Conservation (phyloP, 2,888 invertebrate species). For the Dicranocentrus wangi region DNA sequence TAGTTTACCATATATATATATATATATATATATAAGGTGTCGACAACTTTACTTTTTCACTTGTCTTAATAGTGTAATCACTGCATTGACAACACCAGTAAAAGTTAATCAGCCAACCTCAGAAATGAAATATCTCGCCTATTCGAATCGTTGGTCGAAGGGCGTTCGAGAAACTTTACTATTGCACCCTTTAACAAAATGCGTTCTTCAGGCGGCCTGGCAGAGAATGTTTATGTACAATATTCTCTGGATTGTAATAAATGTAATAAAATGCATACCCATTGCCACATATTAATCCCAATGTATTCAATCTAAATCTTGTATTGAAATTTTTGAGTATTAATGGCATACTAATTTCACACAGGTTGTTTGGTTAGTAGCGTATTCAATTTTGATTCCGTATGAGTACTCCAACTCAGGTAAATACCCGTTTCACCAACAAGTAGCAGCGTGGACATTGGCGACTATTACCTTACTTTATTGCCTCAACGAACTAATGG, state of each 20-base stretch:
- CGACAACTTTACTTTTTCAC: no score
- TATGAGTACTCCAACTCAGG: slow-evolving; percentile 7
- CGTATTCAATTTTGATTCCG: slow-evolving; percentile 23
- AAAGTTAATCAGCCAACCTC: neutral
- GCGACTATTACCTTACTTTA: neutral
- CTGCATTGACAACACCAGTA: neutral
- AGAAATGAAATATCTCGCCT: slow-evolving; percentile 40
- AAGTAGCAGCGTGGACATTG: slow-evolving; percentile 26
- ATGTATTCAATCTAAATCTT: no score
- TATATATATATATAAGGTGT: no score
- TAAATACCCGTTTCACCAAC: neutral
- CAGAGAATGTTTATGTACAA: slow-evolving; percentile 28
- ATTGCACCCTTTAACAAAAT: slow-evolving; percentile 44
- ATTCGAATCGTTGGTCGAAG: slow-evolving; percentile 38
- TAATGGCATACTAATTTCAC: no score
- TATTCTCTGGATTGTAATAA: slow-evolving; percentile 23
- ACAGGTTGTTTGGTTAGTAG: slow-evolving; percentile 25
- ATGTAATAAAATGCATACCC: neutral
- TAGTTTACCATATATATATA: no score
- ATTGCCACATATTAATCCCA: no score
- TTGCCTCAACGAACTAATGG: neutral
- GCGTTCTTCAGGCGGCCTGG: slow-evolving; percentile 29
- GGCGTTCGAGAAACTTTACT: slow-evolving; percentile 33
- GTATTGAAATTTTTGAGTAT: no score
- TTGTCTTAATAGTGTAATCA: neutral